Evolutionary conservation across 2,888 invertebrate genomes (phyloP).

Genomic region (Microplitis manilae): DNA sequence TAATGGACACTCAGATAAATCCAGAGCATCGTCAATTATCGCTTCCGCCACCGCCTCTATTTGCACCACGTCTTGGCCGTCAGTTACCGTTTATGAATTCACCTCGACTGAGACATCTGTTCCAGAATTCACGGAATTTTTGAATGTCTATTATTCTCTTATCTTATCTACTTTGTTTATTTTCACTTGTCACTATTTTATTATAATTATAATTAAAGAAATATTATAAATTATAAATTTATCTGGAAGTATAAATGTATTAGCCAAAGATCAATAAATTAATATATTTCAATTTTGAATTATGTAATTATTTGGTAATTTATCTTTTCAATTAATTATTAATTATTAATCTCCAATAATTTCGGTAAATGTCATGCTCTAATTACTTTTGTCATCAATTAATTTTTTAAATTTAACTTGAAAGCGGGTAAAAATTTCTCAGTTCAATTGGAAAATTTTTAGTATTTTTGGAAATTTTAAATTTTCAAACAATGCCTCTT

Average conservation of each 20-base stretch:
- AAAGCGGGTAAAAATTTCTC: too few species aligned
- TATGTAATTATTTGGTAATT: conserved; percentile 21
- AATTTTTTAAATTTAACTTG: too few species aligned
- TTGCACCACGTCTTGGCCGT: conserved; percentile 66
- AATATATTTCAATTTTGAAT: conserved; percentile 50
- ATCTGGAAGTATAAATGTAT: conserved; percentile 14
- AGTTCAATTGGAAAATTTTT: too few species aligned
- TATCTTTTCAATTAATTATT: too few species aligned
- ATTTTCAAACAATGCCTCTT: too few species aligned
- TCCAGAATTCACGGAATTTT: conserved; percentile 52
- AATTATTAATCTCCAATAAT: too few species aligned
- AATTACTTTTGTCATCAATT: too few species aligned
- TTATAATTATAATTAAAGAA: not conserved
- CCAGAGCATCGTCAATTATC: conserved; percentile 51
- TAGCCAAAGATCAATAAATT: conserved; percentile 45
- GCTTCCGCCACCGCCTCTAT: conserved; percentile 53
- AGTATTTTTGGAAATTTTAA: too few species aligned
- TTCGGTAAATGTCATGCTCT: too few species aligned
- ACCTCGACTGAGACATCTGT: conserved; percentile 59
- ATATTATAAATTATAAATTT: conserved; percentile 25
- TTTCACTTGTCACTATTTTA: conserved; percentile 13
- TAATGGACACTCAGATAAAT: conserved; percentile 61
- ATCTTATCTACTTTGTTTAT: conserved; percentile 8
- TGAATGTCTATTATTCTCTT: conserved; percentile 29
- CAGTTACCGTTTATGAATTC: conserved; percentile 61